phyloP scores from a whole-genome alignment of 2,888 invertebrate genomes.

The Diadromus collaris region DNA sequence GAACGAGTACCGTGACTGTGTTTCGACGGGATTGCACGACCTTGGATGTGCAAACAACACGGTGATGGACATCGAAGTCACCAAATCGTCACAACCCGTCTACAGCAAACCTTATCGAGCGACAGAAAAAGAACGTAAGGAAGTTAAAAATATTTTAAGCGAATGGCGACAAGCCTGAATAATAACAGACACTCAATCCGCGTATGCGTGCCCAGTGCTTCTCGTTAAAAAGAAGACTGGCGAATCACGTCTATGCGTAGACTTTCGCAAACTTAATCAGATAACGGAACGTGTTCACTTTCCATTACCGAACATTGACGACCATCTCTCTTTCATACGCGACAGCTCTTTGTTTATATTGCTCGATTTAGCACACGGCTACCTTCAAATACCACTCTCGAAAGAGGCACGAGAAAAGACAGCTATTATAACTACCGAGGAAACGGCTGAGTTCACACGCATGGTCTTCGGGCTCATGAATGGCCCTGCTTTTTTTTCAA shows the following conservation, averaged over 20 bases:
- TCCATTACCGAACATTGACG: background rate
- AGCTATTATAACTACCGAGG: no score
- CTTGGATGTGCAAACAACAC: constrained; percentile 28
- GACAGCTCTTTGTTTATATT: background rate
- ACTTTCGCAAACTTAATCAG: background rate
- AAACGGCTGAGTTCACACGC: background rate
- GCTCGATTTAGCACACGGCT: no score
- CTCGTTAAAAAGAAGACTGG: constrained; percentile 1
- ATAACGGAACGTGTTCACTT: background rate
- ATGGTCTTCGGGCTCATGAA: constrained; percentile 1
- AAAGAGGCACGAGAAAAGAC: no score
- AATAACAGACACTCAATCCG: constrained; percentile 30
- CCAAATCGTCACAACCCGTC: background rate
- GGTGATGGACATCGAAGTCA: constrained; percentile 32
- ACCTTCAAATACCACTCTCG: no score
- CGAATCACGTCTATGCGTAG: background rate
- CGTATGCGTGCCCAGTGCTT: constrained; percentile 19
- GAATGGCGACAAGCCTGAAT: constrained; percentile 41
- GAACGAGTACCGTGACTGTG: constrained; percentile 35
- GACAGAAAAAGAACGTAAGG: background rate
- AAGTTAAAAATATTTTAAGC: constrained; percentile 8
- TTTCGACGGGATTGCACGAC: constrained; percentile 33
- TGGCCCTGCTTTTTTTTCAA: constrained; percentile 6
- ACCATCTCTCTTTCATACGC: background rate
- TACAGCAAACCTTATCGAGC: constrained; percentile 17